These are phyloP conservation scores for Acrossocheilus fasciatus DNA, from an alignment of 2,797 vertebrate species.

Conservation along the genomic window DNA sequence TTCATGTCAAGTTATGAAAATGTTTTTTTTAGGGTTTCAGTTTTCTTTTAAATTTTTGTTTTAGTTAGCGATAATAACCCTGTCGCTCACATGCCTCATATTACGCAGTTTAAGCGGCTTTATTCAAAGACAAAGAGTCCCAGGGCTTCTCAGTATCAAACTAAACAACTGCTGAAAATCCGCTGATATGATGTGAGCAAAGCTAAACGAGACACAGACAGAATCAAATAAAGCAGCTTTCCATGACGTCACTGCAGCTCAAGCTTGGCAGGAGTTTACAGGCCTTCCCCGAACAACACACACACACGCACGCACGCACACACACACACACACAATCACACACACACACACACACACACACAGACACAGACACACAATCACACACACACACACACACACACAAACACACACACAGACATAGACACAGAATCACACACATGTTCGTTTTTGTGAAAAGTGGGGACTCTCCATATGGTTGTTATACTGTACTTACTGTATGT, in stretches of 20 bases:
- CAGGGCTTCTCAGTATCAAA: background rate
- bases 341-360: background rate
- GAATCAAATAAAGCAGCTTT: slow-evolving; percentile 19
- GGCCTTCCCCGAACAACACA: background rate
- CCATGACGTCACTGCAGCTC: slow-evolving; percentile 25
- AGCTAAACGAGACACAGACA: slow-evolving; percentile 17
- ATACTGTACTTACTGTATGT: too few relatives aligned
- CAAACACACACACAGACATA: too few relatives aligned
- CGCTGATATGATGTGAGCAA: background rate
- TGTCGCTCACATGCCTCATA: background rate
- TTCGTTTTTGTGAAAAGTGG: too few relatives aligned
- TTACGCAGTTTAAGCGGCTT: background rate
- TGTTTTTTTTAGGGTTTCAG: too few relatives aligned
- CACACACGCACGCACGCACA: background rate
- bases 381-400: too few relatives aligned
- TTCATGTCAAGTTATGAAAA: background rate
- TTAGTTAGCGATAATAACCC: background rate
- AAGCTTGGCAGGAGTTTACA: background rate
- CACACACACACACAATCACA: slow-evolving; percentile 1
- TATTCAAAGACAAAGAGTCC: background rate
- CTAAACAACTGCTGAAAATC: background rate
- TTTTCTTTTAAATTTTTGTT: too few relatives aligned
- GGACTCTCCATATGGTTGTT: too few relatives aligned
- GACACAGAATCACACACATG: too few relatives aligned
- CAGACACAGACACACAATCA: too few relatives aligned